These are phyloP conservation scores for Girardinichthys multiradiatus DNA, from an alignment of 2,113 vertebrate species.

Conservation along the genomic window DNA sequence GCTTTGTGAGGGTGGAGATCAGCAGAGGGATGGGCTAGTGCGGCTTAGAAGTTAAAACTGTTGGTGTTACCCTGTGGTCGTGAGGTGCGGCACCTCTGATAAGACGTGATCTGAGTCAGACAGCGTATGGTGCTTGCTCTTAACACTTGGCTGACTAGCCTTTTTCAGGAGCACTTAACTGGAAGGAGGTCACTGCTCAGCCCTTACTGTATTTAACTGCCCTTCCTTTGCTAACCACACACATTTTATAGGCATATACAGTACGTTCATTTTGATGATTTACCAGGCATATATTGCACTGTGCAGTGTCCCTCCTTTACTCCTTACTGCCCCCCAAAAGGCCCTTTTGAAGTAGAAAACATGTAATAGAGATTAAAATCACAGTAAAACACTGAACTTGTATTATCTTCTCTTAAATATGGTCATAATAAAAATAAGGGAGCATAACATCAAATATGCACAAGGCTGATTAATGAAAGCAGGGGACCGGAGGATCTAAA, in stretches of 20 bases:
- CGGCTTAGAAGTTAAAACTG: slow-evolving; percentile 63
- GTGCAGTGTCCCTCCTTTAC: background rate
- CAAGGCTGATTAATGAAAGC: slow-evolving; percentile 54
- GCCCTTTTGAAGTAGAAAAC: background rate
- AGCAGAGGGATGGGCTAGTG: slow-evolving; percentile 23
- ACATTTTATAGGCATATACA: background rate
- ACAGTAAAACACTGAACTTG: background rate
- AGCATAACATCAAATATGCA: slow-evolving; percentile 50
- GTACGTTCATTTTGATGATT: background rate
- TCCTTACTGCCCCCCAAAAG: background rate
- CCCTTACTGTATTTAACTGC: slow-evolving; percentile 55
- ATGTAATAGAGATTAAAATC: background rate
- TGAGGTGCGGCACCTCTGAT: slow-evolving; percentile 64
- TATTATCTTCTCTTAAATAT: slow-evolving; percentile 7
- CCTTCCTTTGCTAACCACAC: slow-evolving; percentile 14
- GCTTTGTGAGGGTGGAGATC: slow-evolving; percentile 25
- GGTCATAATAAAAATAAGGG: slow-evolving; percentile 35
- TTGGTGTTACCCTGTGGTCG: slow-evolving; percentile 54
- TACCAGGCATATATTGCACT: background rate
- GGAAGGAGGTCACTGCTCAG: slow-evolving; percentile 68
- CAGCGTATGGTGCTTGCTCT: slow-evolving; percentile 81
- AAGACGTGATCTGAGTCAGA: slow-evolving; percentile 82
- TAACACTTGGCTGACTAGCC: slow-evolving; percentile 74
- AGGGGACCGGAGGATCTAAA: slow-evolving; percentile 49
- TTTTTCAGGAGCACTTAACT: slow-evolving; percentile 73